phyloP scores from a whole-genome alignment of 2,113 vertebrate genomes.

The Aphyosemion australe region DNA sequence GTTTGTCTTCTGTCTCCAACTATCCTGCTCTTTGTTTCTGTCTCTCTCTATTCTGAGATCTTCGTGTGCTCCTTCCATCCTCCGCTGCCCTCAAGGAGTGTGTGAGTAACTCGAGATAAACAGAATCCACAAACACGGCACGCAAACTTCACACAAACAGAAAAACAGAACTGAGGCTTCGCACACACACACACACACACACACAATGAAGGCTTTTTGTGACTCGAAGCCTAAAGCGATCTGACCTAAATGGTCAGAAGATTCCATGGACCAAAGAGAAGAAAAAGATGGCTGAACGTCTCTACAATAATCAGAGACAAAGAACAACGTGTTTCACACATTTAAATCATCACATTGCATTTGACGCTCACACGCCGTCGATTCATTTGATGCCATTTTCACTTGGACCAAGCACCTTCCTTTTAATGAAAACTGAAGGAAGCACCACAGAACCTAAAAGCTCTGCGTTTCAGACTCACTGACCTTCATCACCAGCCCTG shows the following conservation, averaged over 20 bases:
- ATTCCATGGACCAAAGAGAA: constrained; percentile 45
- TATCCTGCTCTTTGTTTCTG: constrained; percentile 13
- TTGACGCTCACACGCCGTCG: background rate
- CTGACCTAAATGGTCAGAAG: constrained; percentile 61
- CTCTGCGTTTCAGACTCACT: background rate
- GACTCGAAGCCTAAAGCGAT: constrained; percentile 42
- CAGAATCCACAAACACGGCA: constrained; percentile 18
- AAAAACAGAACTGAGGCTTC: background rate
- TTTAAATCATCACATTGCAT: constrained; percentile 3
- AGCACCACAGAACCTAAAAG: constrained; percentile 10
- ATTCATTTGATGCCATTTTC: too few relatives aligned
- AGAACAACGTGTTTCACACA: constrained; percentile 13
- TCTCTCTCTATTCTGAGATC: constrained; percentile 34
- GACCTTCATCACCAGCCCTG: background rate
- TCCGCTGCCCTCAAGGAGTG: constrained; percentile 38
- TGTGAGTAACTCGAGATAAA: constrained; percentile 43
- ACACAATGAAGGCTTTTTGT: constrained; percentile 11
- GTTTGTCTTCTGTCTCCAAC: constrained; percentile 28
- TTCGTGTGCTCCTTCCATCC: constrained; percentile 34
- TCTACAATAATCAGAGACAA: constrained; percentile 42
- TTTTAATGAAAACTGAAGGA: constrained; percentile 9
- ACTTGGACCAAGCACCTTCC: background rate
- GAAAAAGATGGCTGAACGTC: constrained; percentile 12
- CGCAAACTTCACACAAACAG: constrained; percentile 30
- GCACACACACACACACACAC: constrained; percentile 24